Base-by-base conservation (phyloP, 2,797 vertebrate species). In the Smutsia temminckii region DNA sequence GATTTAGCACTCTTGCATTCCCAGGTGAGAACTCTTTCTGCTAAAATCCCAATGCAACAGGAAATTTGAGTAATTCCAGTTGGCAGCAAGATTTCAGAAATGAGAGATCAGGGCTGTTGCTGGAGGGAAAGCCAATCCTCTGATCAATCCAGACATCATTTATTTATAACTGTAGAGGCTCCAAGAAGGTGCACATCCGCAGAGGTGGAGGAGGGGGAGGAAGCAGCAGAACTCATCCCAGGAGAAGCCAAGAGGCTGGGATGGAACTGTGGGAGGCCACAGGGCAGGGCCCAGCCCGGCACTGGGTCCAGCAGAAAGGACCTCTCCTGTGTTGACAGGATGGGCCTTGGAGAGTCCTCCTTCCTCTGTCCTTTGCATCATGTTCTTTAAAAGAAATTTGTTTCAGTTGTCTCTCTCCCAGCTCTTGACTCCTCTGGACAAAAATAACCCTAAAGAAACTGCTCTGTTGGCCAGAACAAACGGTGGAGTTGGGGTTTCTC, bases 61-160 rank as follows among this genome's bases (percentile, higher is more conserved):
- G 88, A 85, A 92, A 89, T 40, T 46, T 90, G 75, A 95, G 68
- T 69, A 91, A 86, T 83, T 57, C 78, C 87, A 66, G 59, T 77
- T 74, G 95, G 95, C 89, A 83, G 72, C 66, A 64, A 88, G 84
- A 85, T 88, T 95, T 94, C 95, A 96, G 97, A 95, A 95, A 83
- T 77, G 89, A 93, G 95, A 97, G 93, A 79, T 71, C 97, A 91
- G 91, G n/a, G 88, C 95, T 97, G 96, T 96, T 91, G 93, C 93
- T 81, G 90, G 96, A 98, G 42, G 5, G 95, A 97, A 97, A 95
- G 91, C 95, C 91, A 89, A 85, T 96, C 63, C 93, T 97, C 96
- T 89, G 96, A 98, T 98, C 97, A 97, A 97, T 97, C 71, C 81
- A 75, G 95, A 95, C 96, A 97, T 98, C 96, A 96, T 95, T 97